phyloP scores from a whole-genome alignment of 2,113 vertebrate genomes.

The Catharus fuscescens region DNA sequence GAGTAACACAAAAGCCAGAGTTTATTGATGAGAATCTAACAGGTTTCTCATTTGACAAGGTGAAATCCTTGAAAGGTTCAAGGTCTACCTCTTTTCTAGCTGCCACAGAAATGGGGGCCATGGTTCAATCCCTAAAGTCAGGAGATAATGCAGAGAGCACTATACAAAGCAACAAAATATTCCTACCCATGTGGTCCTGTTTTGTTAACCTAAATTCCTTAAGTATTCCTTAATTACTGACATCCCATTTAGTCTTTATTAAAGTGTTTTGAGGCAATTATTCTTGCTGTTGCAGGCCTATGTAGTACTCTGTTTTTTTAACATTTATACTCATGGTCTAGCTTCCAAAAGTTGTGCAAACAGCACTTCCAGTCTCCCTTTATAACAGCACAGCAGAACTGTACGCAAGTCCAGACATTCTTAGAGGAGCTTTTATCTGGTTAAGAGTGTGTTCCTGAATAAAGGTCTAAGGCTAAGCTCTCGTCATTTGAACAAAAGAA shows the following conservation, averaged over 20 bases:
- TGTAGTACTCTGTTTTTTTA: background rate
- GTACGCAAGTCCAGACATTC: background rate
- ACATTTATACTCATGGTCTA: background rate
- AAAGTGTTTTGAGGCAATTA: background rate
- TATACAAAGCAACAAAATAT: background rate
- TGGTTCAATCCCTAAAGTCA: background rate
- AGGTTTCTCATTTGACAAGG: background rate
- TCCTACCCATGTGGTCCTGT: background rate
- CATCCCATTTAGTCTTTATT: background rate
- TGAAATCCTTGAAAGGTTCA: background rate
- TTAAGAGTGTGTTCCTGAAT: background rate
- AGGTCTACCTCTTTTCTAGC: background rate
- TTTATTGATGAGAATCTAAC: background rate
- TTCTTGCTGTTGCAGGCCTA: background rate
- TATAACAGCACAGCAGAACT: background rate
- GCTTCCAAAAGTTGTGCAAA: background rate
- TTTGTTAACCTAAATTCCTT: background rate
- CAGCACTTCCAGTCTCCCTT: background rate
- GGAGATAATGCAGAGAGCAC: background rate
- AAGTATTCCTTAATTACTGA: background rate
- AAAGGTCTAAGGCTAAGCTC: background rate
- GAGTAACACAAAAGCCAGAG: background rate
- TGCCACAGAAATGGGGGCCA: background rate
- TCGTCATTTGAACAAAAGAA: background rate
- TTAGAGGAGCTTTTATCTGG: background rate